Evolutionary conservation across 2,888 invertebrate genomes (phyloP), one percentile per base, ranked within the genome.

Genomic region (Ophonus ardosiacus): DNA sequence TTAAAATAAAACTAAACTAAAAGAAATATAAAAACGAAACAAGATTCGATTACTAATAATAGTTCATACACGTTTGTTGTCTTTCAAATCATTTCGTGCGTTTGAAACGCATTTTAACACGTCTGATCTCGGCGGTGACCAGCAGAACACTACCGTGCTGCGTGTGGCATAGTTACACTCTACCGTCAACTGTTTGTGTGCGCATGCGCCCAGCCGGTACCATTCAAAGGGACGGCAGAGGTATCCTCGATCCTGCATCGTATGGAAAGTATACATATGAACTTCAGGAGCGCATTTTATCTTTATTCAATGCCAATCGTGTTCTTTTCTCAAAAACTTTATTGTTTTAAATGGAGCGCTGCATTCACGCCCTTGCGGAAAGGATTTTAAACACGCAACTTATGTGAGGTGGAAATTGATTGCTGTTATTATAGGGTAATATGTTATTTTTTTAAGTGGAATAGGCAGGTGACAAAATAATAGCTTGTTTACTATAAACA

Each of bases 231-330:
- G 21, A 21, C 57, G 21, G 57, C 18, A 57, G 13, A 24, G 56
- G 8, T 31, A 31, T 31, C 31, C 31, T 31, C 43, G 21, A 78
- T 76, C 24, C 68, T 68, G 38, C n/a, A n/a, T 68, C 38, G 78
- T 57, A 59, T 59, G 59, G 13, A 24, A 13, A 59, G 83, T 71
- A 59, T 82, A 24, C 68, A 71, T 68, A 43, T 18, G 82, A 83
- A 40, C 31, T 61, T 61, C 40, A 40, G 61, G 76, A 76, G 74
- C 83, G 76, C 83, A 76, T 83, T 83, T 83, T 76, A 59, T 83
- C 83, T 76, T 83, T 83, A 83, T 83, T 57, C 83, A 43, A 76
- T 76, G 63, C 43, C 76, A 76, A 83, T 83, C 83, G 61, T 83
- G 83, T 76, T 61, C 83, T 59, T 82, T 83, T 71, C 71, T 76